Evolutionary conservation across 2,888 invertebrate species (phyloP).

Genomic region (Zeuzera pyrina): DNA sequence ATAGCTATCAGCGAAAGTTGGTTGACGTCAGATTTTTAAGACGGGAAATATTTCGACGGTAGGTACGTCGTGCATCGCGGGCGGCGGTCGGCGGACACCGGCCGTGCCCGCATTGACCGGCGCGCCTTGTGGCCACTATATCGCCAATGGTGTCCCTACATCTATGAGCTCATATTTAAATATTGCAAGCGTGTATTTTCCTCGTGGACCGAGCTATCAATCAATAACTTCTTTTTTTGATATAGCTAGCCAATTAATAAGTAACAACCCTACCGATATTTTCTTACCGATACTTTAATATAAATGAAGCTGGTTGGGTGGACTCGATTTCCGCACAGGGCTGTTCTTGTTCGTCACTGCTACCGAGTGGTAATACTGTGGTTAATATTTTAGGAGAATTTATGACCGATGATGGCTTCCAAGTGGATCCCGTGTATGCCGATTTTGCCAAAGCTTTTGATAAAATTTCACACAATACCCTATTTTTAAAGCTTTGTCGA

Average conservation of each 20-base stretch:
- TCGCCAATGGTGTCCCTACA: neutral
- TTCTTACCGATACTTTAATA: too few relatives aligned
- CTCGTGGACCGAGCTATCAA: neutral
- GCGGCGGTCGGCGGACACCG: neutral
- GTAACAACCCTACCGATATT: too few relatives aligned
- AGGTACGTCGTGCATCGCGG: conserved; percentile 7
- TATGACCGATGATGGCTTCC: too few relatives aligned
- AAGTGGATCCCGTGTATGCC: too few relatives aligned
- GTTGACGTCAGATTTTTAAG: conserved; percentile 7
- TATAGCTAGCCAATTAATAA: too few relatives aligned
- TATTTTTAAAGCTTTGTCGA: too few relatives aligned
- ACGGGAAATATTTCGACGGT: conserved; percentile 8
- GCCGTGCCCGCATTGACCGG: conserved; percentile 1
- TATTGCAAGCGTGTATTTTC: conserved; percentile 1
- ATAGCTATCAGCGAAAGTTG: conserved; percentile 8
- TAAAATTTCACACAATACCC: too few relatives aligned
- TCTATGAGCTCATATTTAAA: neutral
- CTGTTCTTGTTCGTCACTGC: conserved; percentile 2
- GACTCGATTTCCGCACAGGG: conserved; percentile 1
- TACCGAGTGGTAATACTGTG: too few relatives aligned
- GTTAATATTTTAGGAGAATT: too few relatives aligned
- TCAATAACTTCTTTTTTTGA: conserved; percentile 3
- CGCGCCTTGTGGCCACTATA: conserved; percentile 1
- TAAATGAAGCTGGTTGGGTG: conserved; percentile 3
- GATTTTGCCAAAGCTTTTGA: too few relatives aligned